phyloP scores from a whole-genome alignment of 2,888 invertebrate species.

The Tipula lateralis region DNA sequence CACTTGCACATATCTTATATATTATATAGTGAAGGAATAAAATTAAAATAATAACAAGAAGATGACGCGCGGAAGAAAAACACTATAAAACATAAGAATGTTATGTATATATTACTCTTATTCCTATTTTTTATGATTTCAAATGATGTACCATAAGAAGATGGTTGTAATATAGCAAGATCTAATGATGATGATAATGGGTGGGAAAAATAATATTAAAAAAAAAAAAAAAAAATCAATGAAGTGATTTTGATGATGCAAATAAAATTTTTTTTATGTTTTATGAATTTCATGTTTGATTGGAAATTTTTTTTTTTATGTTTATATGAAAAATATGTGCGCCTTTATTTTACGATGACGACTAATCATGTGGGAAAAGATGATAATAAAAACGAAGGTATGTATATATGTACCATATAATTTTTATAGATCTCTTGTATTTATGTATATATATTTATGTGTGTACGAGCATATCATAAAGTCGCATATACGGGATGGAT shows the following conservation, averaged over 20 bases:
- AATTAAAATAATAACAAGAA: conserved; percentile 7
- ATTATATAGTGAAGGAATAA: background rate
- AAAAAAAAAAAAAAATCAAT: background rate
- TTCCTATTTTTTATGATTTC: conserved; percentile 13
- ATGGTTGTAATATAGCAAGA: conserved; percentile 19
- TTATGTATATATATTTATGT: background rate
- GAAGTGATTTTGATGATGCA: conserved; percentile 24
- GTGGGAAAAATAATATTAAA: conserved; percentile 14
- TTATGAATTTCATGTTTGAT: conserved; percentile 24
- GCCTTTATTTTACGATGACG: conserved; percentile 5
- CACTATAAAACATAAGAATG: conserved; percentile 24
- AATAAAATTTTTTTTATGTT: conserved; percentile 1
- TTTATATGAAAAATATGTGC: conserved; percentile 24
- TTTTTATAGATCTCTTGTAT: conserved; percentile 7
- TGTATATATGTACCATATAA: background rate
- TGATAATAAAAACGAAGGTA: background rate
- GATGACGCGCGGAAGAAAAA: conserved; percentile 19
- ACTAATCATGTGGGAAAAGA: conserved; percentile 19
- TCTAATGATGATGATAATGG: conserved; percentile 24
- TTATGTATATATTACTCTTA: conserved; percentile 19
- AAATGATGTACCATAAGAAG: conserved; percentile 9
- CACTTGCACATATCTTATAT: background rate
- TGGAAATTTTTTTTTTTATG: background rate
- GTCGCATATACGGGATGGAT: background rate
- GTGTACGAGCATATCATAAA: background rate